These are phyloP conservation scores for Falco biarmicus DNA, from an alignment of 2,797 vertebrate genomes.

Conservation along the genomic window DNA sequence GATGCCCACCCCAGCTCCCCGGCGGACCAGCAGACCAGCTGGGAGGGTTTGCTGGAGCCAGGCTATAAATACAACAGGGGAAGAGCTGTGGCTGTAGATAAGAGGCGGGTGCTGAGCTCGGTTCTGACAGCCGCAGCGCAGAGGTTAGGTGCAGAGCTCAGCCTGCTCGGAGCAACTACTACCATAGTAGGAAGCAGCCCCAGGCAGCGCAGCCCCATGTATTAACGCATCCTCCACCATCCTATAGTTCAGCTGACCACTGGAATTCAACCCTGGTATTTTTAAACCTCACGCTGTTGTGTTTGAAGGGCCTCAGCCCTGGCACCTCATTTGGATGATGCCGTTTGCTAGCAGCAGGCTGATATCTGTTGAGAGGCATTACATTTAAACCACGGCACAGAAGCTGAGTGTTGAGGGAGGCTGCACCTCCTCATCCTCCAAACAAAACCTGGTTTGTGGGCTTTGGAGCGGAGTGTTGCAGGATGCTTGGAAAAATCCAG, in stretches of 20 bases:
- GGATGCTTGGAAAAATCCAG: not conserved
- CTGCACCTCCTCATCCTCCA: not conserved
- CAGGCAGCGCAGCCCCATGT: not conserved
- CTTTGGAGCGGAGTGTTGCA: not conserved
- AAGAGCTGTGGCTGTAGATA: not conserved
- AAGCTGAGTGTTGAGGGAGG: not conserved
- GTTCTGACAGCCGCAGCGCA: not conserved
- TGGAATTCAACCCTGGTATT: not conserved
- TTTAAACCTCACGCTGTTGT: not conserved
- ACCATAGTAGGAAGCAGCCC: slow-evolving; percentile 41
- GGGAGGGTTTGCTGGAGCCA: not conserved
- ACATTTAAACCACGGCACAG: not conserved
- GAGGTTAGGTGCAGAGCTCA: not conserved
- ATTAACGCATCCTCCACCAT: accelerated
- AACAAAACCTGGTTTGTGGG: not conserved
- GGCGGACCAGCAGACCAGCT: not conserved
- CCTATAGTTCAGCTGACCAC: not conserved
- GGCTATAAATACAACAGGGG: not conserved
- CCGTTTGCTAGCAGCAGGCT: not conserved
- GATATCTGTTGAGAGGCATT: not conserved
- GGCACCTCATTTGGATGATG: not conserved
- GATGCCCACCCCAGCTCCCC: not conserved
- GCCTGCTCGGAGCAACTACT: not conserved
- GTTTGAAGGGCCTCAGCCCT: not conserved
- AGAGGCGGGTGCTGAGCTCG: accelerated